Evolutionary conservation across 2,888 invertebrate genomes (phyloP).

Genomic region (Orthosia gracilis): DNA sequence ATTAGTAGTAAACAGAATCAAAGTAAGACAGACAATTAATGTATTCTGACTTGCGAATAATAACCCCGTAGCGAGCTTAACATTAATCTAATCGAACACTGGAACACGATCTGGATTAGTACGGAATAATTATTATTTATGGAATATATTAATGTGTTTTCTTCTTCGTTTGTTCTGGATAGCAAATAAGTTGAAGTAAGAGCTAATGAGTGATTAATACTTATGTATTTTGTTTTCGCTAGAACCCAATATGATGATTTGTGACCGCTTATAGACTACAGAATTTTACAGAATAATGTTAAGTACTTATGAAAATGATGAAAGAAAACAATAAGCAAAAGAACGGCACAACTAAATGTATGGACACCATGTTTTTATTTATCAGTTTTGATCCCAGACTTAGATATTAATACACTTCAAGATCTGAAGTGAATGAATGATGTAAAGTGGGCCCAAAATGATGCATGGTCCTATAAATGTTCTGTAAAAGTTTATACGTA

Average conservation of each 20-base stretch:
- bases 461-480: too few relatives aligned
- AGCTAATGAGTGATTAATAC: slow-evolving; percentile 18
- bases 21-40: slow-evolving; percentile 49
- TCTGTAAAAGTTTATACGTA: too few relatives aligned
- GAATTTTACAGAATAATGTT: too few relatives aligned
- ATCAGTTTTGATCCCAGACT: too few relatives aligned
- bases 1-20: slow-evolving; percentile 11
- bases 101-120: slow-evolving; percentile 45
- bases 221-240: neutral
- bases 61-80: slow-evolving; percentile 22
- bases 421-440: too few relatives aligned
- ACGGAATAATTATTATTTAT: slow-evolving; percentile 46
- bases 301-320: too few relatives aligned
- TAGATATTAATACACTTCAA: too few relatives aligned
- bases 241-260: neutral
- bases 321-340: too few relatives aligned
- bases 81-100: slow-evolving; percentile 41
- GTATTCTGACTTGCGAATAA: slow-evolving; percentile 44
- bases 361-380: too few relatives aligned
- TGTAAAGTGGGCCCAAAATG: too few relatives aligned
- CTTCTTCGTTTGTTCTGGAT: neutral
- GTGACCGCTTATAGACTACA: too few relatives aligned
- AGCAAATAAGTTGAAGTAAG: neutral
- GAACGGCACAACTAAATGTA: too few relatives aligned
- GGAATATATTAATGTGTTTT: slow-evolving; percentile 39